phyloP scores from a whole-genome alignment of 1,140 invertebrate species.

The Melitaea cinxia region DNA sequence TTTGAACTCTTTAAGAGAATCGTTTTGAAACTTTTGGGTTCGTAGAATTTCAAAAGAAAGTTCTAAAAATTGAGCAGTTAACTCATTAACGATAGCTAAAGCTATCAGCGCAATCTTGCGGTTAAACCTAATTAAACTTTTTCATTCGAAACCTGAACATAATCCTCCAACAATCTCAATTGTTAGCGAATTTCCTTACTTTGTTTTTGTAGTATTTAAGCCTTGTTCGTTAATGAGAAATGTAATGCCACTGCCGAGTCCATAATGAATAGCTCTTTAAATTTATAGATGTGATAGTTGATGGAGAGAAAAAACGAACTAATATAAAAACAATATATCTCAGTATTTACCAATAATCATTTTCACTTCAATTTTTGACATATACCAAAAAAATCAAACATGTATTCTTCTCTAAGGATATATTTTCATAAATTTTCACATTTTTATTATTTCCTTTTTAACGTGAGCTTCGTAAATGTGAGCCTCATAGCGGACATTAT shows the following conservation, averaged over 20 bases:
- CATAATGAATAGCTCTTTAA: no score
- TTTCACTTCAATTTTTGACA: no score
- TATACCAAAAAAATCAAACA: no score
- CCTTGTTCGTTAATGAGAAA: background rate
- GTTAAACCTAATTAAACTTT: conserved; percentile 33
- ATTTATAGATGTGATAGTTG: no score
- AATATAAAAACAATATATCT: no score
- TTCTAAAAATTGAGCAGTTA: conserved; percentile 13
- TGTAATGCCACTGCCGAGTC: background rate
- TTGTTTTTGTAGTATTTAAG: conserved; percentile 7
- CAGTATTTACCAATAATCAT: no score
- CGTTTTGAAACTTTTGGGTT: background rate
- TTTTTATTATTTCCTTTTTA: background rate
- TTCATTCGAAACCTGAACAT: conserved; percentile 18
- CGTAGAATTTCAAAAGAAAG: conserved; percentile 9
- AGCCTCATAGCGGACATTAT: background rate
- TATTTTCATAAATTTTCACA: no score
- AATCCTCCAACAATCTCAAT: conserved; percentile 10
- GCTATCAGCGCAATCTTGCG: conserved; percentile 25
- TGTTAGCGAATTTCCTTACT: conserved; percentile 22
- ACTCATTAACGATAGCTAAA: conserved; percentile 5
- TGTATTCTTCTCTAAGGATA: no score
- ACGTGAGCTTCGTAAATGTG: background rate
- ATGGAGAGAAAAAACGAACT: no score
- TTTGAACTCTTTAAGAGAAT: conserved; percentile 11